Evolutionary conservation across 2,113 vertebrate species (phyloP).

Genomic region (Pogona vitticeps): DNA sequence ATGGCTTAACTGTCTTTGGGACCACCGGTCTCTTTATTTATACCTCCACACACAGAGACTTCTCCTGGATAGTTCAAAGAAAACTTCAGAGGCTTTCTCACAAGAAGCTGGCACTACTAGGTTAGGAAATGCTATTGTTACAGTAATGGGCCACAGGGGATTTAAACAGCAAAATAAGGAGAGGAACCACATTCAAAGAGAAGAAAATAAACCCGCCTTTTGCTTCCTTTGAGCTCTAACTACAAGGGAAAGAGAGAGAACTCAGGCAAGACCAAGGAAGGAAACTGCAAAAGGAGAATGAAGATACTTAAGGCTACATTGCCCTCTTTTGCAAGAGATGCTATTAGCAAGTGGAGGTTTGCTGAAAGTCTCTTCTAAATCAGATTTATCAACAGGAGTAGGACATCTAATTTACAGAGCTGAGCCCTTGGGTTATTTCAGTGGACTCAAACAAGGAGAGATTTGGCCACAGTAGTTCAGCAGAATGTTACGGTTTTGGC

Average conservation of each 20-base stretch:
- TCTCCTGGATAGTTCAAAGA: slow-evolving; percentile 19
- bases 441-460: background rate
- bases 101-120: slow-evolving; percentile 1
- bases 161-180: slow-evolving; percentile 10
- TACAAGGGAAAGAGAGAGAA: slow-evolving; percentile 23
- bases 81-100: slow-evolving; percentile 15
- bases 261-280: accelerated
- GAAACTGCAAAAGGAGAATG: background rate
- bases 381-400: background rate
- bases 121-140: background rate
- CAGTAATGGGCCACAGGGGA: slow-evolving; percentile 29
- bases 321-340: background rate
- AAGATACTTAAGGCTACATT: background rate
- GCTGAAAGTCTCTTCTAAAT: background rate
- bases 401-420: background rate
- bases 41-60: accelerated
- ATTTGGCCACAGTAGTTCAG: background rate
- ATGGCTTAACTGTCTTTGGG: background rate
- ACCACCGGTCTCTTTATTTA: background rate
- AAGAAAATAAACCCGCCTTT: background rate
- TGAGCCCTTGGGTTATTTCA: background rate
- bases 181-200: background rate
- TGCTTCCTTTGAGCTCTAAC: background rate
- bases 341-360: background rate
- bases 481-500: too few species aligned